Conservation (phyloP, 2,888 invertebrate species). For the Spialia ferax region DNA sequence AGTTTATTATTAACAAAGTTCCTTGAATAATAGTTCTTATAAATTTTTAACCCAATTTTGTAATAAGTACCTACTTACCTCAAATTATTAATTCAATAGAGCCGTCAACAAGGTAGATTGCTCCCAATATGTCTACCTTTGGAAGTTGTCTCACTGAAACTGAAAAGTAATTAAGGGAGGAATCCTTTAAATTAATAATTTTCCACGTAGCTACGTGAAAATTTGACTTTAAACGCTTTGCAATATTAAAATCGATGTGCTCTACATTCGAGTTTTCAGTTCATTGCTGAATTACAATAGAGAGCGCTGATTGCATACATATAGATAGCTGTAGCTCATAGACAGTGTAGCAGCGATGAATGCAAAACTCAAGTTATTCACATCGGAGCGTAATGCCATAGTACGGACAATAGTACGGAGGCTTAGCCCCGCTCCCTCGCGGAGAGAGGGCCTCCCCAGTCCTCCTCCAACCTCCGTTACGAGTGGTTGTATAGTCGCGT, state of each 20-base stretch:
- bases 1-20: too few species aligned
- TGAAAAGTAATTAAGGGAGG: slow-evolving; percentile 33
- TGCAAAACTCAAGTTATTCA: slow-evolving; percentile 60
- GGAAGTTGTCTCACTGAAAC: slow-evolving; percentile 6
- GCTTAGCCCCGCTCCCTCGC: slow-evolving; percentile 71
- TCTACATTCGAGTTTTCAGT: slow-evolving; percentile 19
- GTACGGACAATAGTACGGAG: slow-evolving; percentile 55
- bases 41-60: too few species aligned
- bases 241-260: slow-evolving; percentile 15
- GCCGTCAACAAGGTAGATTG: too few species aligned
- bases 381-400: slow-evolving; percentile 49
- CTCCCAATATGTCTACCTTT: neutral
- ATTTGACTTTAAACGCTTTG: slow-evolving; percentile 1
- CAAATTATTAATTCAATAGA: too few species aligned
- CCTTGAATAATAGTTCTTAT: too few species aligned
- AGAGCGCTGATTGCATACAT: slow-evolving; percentile 10
- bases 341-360: slow-evolving; percentile 59
- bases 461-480: slow-evolving; percentile 63
- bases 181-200: slow-evolving; percentile 27
- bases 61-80: too few species aligned
- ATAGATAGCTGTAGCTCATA: slow-evolving; percentile 12
- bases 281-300: slow-evolving; percentile 26
- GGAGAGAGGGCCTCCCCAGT: slow-evolving; percentile 71
- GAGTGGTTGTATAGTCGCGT: slow-evolving; percentile 60
- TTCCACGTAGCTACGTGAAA: slow-evolving; percentile 16